A percentile compares a stretch with the other conserved stretches of the same genome.
These are phyloP conservation scores for Diarsia brunnea DNA, from an alignment of 2,888 invertebrate genomes.

Conservation along the genomic window DNA sequence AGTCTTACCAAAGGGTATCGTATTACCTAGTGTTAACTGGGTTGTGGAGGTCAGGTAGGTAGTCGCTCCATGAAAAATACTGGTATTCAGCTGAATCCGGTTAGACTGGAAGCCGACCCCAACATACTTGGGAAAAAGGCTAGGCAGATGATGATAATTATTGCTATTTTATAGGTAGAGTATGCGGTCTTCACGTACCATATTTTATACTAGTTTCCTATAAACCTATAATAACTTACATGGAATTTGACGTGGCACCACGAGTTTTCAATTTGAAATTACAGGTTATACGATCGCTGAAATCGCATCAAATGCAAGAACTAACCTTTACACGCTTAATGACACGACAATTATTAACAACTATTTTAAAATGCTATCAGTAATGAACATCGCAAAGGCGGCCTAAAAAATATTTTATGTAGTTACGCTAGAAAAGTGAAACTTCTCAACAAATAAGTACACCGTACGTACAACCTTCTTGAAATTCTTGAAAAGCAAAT, in stretches of 20 bases:
- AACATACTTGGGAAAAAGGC: too few relatives aligned
- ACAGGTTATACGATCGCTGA: neutral
- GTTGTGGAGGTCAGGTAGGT: too few relatives aligned
- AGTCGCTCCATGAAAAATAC: too few relatives aligned
- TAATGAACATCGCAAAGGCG: neutral
- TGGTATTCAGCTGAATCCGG: too few relatives aligned
- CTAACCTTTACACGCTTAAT: neutral
- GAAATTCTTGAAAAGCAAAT: neutral
- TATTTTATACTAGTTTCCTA: neutral
- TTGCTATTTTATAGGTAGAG: neutral
- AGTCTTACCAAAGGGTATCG: too few relatives aligned
- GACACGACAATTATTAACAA: neutral
- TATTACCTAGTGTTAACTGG: too few relatives aligned
- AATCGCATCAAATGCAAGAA: neutral
- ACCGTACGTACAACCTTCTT: neutral
- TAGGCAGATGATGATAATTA: too few relatives aligned
- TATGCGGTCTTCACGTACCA: neutral
- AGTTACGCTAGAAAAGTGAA: neutral
- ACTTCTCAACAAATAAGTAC: neutral
- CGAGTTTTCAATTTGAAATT: neutral
- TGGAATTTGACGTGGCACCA: neutral
- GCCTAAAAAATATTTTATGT: neutral
- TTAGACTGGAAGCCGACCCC: too few relatives aligned
- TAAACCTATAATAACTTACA: neutral
- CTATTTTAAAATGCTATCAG: neutral